phyloP scores from a whole-genome alignment of 1,140 invertebrate genomes.

The Plodia interpunctella region DNA sequence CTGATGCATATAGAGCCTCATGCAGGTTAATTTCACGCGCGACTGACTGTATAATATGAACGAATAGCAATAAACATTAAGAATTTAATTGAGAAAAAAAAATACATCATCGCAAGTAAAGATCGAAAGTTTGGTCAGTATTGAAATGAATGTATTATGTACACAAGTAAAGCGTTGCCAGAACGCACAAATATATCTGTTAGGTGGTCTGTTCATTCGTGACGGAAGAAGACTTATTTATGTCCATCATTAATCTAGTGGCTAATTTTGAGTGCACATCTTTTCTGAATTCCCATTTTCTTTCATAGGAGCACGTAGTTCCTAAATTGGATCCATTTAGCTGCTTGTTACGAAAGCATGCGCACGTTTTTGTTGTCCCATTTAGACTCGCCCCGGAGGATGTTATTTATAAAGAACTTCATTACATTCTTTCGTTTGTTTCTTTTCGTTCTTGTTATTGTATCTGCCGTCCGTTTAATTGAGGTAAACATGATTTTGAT shows the following conservation, averaged over 20 bases:
- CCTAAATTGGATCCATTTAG: conserved; percentile 10
- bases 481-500: no score
- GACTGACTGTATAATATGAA: no score
- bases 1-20: no score
- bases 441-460: not conserved
- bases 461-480: no score
- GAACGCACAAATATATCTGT: not conserved
- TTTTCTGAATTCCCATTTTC: conserved; percentile 6
- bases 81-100: no score
- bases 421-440: not conserved
- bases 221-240: not conserved
- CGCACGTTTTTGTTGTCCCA: not conserved
- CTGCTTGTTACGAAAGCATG: not conserved
- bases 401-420: conserved; percentile 4
- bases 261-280: conserved; percentile 5
- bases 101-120: no score
- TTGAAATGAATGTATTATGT: not conserved
- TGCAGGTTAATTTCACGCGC: no score
- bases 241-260: conserved; percentile 6
- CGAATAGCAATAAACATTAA: no score
- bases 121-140: not conserved
- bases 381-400: not conserved
- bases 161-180: not conserved
- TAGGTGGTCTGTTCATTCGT: not conserved
- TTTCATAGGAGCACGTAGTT: conserved; percentile 5